Evolutionary conservation across 2,113 vertebrate genomes (phyloP), one percentile per base, ranked within the genome.

Genomic region (Pomatorhinus ruficollis): DNA sequence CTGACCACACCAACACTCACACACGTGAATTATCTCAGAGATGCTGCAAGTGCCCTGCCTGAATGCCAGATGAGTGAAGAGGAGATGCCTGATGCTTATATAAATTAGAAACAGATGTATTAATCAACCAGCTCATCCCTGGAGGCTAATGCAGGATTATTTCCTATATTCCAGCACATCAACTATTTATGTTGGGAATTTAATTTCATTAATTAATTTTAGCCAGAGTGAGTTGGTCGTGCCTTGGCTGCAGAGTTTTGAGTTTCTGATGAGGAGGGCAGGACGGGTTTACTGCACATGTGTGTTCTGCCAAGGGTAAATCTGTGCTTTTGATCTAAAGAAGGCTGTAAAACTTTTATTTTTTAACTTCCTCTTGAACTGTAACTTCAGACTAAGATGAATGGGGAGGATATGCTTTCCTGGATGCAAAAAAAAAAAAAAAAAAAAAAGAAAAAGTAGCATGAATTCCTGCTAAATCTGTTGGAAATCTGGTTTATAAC

Each of bases 41-140:
- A 49, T 39, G 71, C 4, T 33, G 60, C 35, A 68, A 86, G 77
- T 22, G 74, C 35, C 60, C 72, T 61, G 79, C 65, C 57, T 84
- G 93, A 92, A 86, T 45, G 60, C n/a, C 57, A 75, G 65, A 86
- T 60, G 77, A 88, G 53, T 39, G 57, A 76, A 80, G 71, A 80
- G 63, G 42, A 88, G 90, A 83, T 11, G 12, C 53, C 74, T 80
- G 92, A 78, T 74, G 90, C 76, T 94, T 83, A 42, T 3, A 80
- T 56, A 94, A 96, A 96, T 96, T 94, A 93, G 87, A 81, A 87
- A 69, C 77, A 94, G 68, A 96, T 92, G 78, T 88, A 81, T 92
- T 96, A 93, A 93, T 95, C 89, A 96, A 88, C 39, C 54, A 80
- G 56, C 68, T 93, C 79, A 74, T 80, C 87, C 92, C 76, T 68